Evolutionary conservation across 1,140 invertebrate species (phyloP), one percentile per base, ranked within the genome.

Genomic region (Sminthurinus signatus): DNA sequence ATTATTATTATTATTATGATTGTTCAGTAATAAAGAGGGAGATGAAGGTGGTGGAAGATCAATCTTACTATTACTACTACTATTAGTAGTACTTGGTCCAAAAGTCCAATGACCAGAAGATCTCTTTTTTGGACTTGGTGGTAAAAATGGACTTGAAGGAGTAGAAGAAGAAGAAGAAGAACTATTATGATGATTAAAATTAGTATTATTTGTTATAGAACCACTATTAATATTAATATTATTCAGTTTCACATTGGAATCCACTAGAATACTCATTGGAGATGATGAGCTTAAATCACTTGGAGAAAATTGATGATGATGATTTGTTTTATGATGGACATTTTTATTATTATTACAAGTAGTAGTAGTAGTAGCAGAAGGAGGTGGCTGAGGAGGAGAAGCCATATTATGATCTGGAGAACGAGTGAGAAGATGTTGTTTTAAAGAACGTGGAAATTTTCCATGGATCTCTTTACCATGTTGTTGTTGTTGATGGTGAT

Each of bases 111-210:
- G 59, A 60, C 52, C 67, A 48, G 59, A 62, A 48, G 59, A 62
- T n/a, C 59, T 27, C 60, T 67, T 67, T 56, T 67, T 70, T 42
- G 69, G 69, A 67, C 69, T 70, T 39, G 62, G 65, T 29, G 69
- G 69, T 23, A 63, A 55, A 29, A 69, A 69, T 54, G 57, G 44
- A 50, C 15, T 32, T n/a, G n/a, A n/a, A n/a, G n/a, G n/a, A n/a
- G n/a, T n/a, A n/a, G n/a, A n/a, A n/a, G n/a, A n/a, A n/a, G n/a
- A n/a, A n/a, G n/a, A n/a, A n/a, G n/a, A n/a, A n/a, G n/a, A n/a
- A n/a, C n/a, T n/a, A n/a, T n/a, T n/a, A n/a, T n/a, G n/a, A 17
- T 56, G 29, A 60, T 39, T n/a, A n/a, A n/a, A n/a, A n/a, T n/a
- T n/a, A 44, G 39, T 10, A 42, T 10, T 10, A 42, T 42, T n/a